These are phyloP conservation scores for Brachionus manjavacas DNA, from an alignment of 1,140 invertebrate genomes.

Conservation along the genomic window DNA sequence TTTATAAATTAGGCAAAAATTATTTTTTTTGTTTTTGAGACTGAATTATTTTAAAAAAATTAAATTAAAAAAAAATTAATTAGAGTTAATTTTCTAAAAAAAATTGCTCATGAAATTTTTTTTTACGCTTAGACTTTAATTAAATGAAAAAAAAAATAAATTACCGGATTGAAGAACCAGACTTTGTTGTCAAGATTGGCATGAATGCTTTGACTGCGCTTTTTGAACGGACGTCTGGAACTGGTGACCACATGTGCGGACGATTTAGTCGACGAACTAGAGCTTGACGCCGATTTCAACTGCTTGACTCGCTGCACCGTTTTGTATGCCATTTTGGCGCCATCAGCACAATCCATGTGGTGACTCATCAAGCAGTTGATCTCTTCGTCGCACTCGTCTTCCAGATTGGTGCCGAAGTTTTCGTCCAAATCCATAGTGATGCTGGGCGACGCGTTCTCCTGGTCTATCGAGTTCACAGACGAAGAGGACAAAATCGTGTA, in stretches of 20 bases:
- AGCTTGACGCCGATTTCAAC: neutral
- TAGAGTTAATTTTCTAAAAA: too few species aligned
- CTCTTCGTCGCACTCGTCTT: neutral
- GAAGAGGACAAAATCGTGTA: conserved; percentile 18
- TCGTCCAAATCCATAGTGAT: conserved; percentile 18
- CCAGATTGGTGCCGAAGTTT: neutral
- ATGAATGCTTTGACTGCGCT: conserved; percentile 13
- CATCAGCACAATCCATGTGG: neutral
- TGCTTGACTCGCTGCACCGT: neutral
- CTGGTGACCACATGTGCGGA: neutral
- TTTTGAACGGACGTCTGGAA: conserved; percentile 16
- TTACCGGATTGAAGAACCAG: conserved; percentile 25
- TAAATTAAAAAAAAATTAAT: too few species aligned
- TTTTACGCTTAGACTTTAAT: too few species aligned
- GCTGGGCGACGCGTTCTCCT: neutral
- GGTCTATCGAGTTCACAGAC: conserved; percentile 9
- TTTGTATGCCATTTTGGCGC: neutral
- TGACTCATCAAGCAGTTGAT: neutral
- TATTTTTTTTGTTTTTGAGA: too few species aligned
- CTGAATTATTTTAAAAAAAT: too few species aligned
- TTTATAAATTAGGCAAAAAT: too few species aligned
- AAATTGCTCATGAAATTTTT: too few species aligned
- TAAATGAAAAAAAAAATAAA: too few species aligned
- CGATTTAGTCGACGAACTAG: conserved; percentile 10
- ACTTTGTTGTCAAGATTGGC: neutral